Base-by-base conservation (phyloP, 35 echinoderm and acorn worm genomes). In the Patiria miniata region DNA sequence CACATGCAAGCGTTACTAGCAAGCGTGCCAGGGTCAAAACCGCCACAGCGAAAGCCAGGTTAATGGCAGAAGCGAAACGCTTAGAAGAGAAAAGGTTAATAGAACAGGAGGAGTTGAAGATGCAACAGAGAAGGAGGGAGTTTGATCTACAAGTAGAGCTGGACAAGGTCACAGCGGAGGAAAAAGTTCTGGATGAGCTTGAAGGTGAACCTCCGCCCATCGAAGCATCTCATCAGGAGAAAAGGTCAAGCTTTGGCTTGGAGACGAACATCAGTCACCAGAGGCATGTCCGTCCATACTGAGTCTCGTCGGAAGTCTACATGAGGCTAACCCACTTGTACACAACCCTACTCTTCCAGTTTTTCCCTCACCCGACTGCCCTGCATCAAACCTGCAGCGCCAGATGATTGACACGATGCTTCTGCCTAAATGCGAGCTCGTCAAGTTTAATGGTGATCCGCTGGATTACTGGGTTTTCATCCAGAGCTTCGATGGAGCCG, bases 381-480 rank as follows among this genome's bases (percentile, higher is more conserved):
- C 42, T 47, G 42, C 42, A 12, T 47, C 42, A 47, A 12, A 47
- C 12, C 78, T 79, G 36, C 78, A 40, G 36, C 40, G 9, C 40
- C n/a, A 40, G 36, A 50, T 50, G 59, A 78, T 86, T 29, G 65
- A 65, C 60, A 65, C 60, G 8, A 65, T 65, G 60, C 40, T 47
- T 47, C 57, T 88, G 69, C 86, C 86, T 0, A 93, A 89, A 56
- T 80, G 86, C 56, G 81, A 93, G 38, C 15, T 93, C 17, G 34
- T 54, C 4, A 61, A 30, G 19, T 89, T 93, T 61, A 50, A 87
- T 69, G 86, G 91, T 50, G 86, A 93, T 34, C 91, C 80, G 39
- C 39, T 83, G 8, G 57, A 88, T 21, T 93, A 78, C 83, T 88
- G 80, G 60, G 80, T 34, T 26, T 93, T 93, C 52, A 77, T 88